A percentile compares a stretch with the other conserved stretches of the same genome.
phyloP scores from a whole-genome alignment of 2,113 vertebrate species.

The Acanthisitta chloris region DNA sequence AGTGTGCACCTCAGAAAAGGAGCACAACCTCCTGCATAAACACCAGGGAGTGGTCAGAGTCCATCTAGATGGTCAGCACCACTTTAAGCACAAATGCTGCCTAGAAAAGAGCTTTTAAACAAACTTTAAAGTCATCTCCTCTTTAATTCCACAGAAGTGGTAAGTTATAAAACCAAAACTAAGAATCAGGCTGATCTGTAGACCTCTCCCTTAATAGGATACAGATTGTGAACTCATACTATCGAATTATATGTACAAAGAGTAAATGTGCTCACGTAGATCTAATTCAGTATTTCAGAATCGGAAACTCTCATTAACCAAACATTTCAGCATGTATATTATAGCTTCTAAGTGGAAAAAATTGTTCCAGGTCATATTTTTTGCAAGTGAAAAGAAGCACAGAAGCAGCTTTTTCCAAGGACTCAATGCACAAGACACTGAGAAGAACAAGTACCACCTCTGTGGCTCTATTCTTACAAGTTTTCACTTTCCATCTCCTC shows the following conservation, averaged over 20 bases:
- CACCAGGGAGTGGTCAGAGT: neutral
- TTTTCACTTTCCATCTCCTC: neutral
- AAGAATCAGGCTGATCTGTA: neutral
- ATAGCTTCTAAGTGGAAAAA: neutral
- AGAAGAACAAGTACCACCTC: neutral
- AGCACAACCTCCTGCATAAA: neutral
- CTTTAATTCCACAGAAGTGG: neutral
- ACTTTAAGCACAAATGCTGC: neutral
- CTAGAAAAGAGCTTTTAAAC: neutral
- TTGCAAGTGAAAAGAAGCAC: neutral
- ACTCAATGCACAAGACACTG: neutral
- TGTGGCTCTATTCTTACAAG: neutral
- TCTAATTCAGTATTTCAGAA: neutral
- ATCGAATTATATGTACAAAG: neutral
- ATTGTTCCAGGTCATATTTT: neutral
- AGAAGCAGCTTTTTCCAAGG: neutral
- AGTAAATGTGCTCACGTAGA: neutral
- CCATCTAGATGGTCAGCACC: neutral
- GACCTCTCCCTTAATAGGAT: neutral
- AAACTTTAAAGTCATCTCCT: neutral
- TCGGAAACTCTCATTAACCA: neutral
- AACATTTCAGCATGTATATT: neutral
- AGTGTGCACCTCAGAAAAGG: neutral
- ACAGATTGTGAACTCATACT: neutral
- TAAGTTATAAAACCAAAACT: neutral